Evolutionary conservation across 2,888 invertebrate genomes (phyloP), one percentile per base, ranked within the genome.

Genomic region (Holacanthella duospinosa): DNA sequence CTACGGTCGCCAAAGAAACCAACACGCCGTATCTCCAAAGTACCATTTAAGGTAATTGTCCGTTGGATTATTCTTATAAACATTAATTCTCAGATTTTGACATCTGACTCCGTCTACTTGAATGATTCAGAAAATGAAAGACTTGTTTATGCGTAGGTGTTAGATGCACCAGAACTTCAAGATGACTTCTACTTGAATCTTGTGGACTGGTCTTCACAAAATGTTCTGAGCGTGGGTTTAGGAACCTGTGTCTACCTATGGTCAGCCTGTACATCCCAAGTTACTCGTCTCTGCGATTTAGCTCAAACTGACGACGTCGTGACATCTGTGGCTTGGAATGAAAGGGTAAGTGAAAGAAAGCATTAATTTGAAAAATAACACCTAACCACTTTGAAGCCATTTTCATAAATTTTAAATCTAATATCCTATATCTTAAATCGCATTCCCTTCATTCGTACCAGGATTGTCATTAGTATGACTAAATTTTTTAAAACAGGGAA

Each of bases 101-200:
- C n/a, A n/a, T n/a, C n/a, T n/a, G n/a, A n/a, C n/a, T n/a, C n/a
- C n/a, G n/a, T n/a, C n/a, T n/a, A n/a, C n/a, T n/a, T n/a, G n/a
- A n/a, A 36, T 36, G 36, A 36, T 36, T 36, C 36, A 36, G 16
- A 36, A 36, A 36, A 27, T 24, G 28, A 4, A 29, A 29, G 64
- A 59, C 29, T 63, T 2, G 56, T 25, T 59, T 60, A 12, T 36
- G 61, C 67, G 1, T 63, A 78, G 76, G 85, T 95, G 43, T 81
- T 96, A 58, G 95, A 96, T 76, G 95, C 95, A 1, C 95, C 95
- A 2, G 95, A 96, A 78, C 80, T 96, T 63, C 93, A 97, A 80
- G 99, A 99, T 79, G 99, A 99, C 80, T 99, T 99, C 81, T 96
- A 96, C 78, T 80, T 99, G 72, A 99, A 99, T 80, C 83, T 99